Conservation (phyloP, 2,113 vertebrate genomes). For the Megaleporinus macrocephalus region DNA sequence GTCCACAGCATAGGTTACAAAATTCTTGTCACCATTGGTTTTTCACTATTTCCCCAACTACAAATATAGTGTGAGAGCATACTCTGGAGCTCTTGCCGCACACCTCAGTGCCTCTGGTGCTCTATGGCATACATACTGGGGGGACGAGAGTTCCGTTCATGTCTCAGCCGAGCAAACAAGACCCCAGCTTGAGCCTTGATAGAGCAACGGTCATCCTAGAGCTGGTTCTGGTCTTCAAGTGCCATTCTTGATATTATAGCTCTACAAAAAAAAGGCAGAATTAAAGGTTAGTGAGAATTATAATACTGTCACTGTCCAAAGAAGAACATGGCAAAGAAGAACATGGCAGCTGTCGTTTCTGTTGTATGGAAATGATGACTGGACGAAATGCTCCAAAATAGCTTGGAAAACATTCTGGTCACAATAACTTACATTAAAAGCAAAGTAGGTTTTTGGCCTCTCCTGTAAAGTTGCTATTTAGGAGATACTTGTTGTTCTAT, state of each 20-base stretch:
- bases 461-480: too few species aligned
- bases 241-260: constrained; percentile 10
- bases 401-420: too few species aligned
- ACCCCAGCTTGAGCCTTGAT: constrained; percentile 22
- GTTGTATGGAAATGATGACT: too few species aligned
- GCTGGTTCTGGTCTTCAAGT: neutral
- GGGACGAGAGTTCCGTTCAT: neutral
- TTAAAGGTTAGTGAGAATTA: neutral
- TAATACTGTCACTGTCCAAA: too few species aligned
- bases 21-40: neutral
- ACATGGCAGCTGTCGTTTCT: too few species aligned
- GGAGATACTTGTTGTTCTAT: too few species aligned
- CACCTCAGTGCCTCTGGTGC: constrained; percentile 11
- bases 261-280: neutral
- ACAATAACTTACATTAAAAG: too few species aligned
- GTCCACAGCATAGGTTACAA: constrained; percentile 6
- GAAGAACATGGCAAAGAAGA: too few species aligned
- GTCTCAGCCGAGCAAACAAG: constrained; percentile 30
- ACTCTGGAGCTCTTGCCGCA: neutral
- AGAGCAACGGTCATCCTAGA: constrained; percentile 29
- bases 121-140: constrained; percentile 18
- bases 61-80: constrained; percentile 6
- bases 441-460: too few species aligned
- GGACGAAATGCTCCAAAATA: too few species aligned
- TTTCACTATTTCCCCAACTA: neutral